phyloP scores from a whole-genome alignment of 2,113 vertebrate genomes.

The Plestiodon gilberti region DNA sequence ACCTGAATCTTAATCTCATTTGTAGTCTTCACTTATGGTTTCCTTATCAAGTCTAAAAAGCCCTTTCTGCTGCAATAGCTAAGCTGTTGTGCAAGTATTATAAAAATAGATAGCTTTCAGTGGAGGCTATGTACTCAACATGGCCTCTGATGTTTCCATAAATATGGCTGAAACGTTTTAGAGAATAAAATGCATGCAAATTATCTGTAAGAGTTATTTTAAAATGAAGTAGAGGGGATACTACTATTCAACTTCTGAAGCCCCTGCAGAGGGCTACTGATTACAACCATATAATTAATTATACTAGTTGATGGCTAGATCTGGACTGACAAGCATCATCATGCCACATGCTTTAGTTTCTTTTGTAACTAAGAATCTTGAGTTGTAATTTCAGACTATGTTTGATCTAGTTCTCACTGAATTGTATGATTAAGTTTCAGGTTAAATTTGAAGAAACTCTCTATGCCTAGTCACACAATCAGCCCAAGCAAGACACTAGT shows the following conservation, averaged over 20 bases:
- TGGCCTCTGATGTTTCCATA: slow-evolving; percentile 62
- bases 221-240: slow-evolving; percentile 71
- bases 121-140: slow-evolving; percentile 69
- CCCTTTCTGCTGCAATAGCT: slow-evolving; percentile 91
- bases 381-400: slow-evolving; percentile 70
- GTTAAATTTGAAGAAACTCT: slow-evolving; percentile 72
- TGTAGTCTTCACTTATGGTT: slow-evolving; percentile 75
- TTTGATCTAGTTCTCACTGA: slow-evolving; percentile 65
- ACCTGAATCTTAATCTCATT: slow-evolving; percentile 84
- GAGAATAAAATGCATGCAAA: slow-evolving; percentile 79
- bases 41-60: slow-evolving; percentile 87
- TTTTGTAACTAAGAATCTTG: slow-evolving; percentile 69
- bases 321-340: slow-evolving; percentile 76
- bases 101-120: slow-evolving; percentile 69
- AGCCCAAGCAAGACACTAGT: slow-evolving; percentile 71
- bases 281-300: slow-evolving; percentile 69
- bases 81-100: slow-evolving; percentile 83
- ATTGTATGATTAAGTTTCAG: slow-evolving; percentile 68
- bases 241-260: slow-evolving; percentile 68
- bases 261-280: slow-evolving; percentile 64
- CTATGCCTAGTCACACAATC: slow-evolving; percentile 72
- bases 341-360: slow-evolving; percentile 82
- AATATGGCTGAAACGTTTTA: slow-evolving; percentile 63
- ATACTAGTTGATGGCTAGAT: slow-evolving; percentile 70
- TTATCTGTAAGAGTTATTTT: slow-evolving; percentile 69